A percentile compares a stretch with the other conserved stretches of the same genome.
Conservation (phyloP, 2,797 vertebrate species). For the Propithecus perrieri region DNA sequence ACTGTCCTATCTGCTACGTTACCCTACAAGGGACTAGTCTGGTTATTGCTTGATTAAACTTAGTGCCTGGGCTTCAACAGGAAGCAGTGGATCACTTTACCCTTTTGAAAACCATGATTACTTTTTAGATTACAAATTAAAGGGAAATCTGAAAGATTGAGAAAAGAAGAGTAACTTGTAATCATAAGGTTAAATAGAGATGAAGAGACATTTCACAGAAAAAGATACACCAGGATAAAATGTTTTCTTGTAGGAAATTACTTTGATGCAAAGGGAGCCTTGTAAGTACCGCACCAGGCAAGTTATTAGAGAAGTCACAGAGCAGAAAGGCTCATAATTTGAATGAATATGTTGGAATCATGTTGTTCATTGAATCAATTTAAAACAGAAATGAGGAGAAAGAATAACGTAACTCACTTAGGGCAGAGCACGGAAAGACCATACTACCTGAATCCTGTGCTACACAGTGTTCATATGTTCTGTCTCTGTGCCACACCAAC, state of each 20-base stretch:
- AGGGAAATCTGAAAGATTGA: slow-evolving; percentile 9
- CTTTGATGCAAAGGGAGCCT: background rate
- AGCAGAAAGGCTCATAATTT: background rate
- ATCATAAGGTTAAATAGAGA: background rate
- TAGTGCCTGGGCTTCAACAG: background rate
- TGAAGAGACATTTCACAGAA: background rate
- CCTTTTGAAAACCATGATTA: background rate
- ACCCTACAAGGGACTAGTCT: background rate
- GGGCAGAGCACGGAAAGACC: background rate
- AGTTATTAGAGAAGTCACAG: background rate
- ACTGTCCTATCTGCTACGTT: background rate
- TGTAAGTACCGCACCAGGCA: background rate
- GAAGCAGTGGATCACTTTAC: background rate
- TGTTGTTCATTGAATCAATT: background rate
- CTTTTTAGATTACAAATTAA: background rate
- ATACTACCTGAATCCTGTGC: too few species aligned
- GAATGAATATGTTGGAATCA: background rate
- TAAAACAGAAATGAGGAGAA: background rate
- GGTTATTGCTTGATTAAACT: background rate
- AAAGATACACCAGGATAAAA: background rate
- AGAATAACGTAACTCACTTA: background rate
- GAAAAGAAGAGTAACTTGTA: background rate
- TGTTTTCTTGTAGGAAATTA: background rate
- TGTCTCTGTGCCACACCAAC: fast-evolving
- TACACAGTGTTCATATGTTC: fast-evolving